Conservation (phyloP, 1,140 invertebrate genomes). For the Diprion similis region DNA sequence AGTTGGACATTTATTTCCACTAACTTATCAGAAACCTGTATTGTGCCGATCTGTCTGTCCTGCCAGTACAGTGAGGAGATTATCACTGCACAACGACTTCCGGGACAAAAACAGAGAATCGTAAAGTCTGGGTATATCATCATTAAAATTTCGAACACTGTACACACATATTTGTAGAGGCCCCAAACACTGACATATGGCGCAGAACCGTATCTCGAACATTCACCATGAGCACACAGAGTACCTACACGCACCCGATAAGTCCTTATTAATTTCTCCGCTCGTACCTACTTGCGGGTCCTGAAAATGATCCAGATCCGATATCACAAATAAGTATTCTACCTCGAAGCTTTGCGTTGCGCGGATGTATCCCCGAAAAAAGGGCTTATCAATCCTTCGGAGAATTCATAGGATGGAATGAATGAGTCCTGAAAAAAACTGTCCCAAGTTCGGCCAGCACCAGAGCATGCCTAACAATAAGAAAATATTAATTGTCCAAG, state of each 20-base stretch:
- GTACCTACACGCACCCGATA: neutral
- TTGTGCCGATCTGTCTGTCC: no score
- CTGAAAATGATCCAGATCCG: neutral
- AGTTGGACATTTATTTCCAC: no score
- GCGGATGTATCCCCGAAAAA: neutral
- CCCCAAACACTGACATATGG: conserved; percentile 12
- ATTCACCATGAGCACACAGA: neutral
- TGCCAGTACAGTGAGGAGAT: no score
- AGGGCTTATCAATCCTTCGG: neutral
- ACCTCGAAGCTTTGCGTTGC: neutral
- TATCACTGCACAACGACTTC: no score
- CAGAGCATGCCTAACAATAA: neutral
- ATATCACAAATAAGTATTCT: neutral
- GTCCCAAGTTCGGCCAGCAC: neutral
- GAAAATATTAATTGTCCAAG: neutral
- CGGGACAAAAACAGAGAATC: neutral
- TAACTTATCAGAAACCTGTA: no score
- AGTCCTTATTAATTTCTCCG: conserved; percentile 15
- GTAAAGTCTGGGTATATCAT: neutral
- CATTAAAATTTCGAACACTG: neutral
- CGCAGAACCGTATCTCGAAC: conserved; percentile 5
- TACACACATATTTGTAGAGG: neutral
- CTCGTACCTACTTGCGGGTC: neutral
- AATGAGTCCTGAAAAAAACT: no score
- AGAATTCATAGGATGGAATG: neutral